Conservation (phyloP, 2,113 vertebrate genomes). For the Montifringilla adamsi region DNA sequence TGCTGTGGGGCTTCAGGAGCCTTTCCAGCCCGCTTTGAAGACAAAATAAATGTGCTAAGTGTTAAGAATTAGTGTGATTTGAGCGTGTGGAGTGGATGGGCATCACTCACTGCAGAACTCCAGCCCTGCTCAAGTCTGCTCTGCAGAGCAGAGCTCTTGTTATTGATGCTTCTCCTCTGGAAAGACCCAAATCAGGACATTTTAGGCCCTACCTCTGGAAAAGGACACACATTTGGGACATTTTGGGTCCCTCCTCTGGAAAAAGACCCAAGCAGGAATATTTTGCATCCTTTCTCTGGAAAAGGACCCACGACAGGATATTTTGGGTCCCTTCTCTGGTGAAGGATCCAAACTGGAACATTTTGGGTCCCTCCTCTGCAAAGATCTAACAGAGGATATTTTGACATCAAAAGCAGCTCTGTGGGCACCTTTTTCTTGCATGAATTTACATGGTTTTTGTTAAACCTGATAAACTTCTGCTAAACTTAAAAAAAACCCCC, state of each 20-base stretch:
- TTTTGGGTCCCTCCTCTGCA: neutral
- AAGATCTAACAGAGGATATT: neutral
- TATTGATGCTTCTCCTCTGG: neutral
- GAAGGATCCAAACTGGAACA: neutral
- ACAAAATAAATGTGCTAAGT: neutral
- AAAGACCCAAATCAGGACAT: neutral
- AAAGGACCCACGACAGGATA: neutral
- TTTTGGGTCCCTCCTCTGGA: neutral
- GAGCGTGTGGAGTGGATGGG: fast-evolving
- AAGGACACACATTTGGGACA: neutral
- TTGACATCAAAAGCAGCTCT: neutral
- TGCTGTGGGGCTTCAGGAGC: neutral
- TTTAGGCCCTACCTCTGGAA: neutral
- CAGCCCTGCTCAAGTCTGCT: neutral
- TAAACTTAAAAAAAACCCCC: neutral
- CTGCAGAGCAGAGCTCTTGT: neutral
- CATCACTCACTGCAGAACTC: fast-evolving
- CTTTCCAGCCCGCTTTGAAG: neutral
- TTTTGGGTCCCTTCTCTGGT: neutral
- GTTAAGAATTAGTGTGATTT: neutral
- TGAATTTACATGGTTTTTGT: neutral
- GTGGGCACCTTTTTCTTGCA: neutral
- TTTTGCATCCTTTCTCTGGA: neutral
- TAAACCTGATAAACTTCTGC: neutral
- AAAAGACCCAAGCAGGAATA: neutral